These are phyloP conservation scores for Bradypodion ventrale DNA, from an alignment of 2,797 vertebrate genomes.

Conservation along the genomic window DNA sequence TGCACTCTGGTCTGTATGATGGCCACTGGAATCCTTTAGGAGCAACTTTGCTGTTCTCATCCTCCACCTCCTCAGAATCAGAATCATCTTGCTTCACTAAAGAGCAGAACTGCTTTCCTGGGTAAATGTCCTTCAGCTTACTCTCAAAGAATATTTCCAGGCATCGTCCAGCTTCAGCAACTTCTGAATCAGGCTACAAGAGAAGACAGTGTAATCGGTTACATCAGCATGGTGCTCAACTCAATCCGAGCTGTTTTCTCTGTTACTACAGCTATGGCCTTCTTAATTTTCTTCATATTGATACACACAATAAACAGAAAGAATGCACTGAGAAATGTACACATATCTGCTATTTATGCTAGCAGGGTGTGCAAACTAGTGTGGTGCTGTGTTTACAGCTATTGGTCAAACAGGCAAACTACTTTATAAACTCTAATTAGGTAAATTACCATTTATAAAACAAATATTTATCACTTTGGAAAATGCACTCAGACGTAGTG, in stretches of 20 bases:
- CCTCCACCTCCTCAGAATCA: conserved; percentile 88
- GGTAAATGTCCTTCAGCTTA: conserved; percentile 88
- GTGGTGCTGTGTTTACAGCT: no score
- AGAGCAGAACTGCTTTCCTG: conserved; percentile 79
- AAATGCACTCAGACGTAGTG: no score
- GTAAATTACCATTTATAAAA: no score
- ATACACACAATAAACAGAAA: not conserved
- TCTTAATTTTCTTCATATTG: not conserved
- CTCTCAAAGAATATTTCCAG: conserved; percentile 88
- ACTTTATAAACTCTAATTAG: no score
- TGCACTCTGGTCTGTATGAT: conserved; percentile 82
- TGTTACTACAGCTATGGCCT: not conserved
- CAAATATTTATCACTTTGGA: no score
- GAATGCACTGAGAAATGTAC: not conserved
- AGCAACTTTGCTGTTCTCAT: conserved; percentile 74
- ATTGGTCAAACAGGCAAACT: no score
- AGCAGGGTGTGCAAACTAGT: no score
- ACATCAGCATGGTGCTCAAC: not conserved
- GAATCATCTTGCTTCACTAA: conserved; percentile 82
- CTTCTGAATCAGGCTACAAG: conserved; percentile 93
- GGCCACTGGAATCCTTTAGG: conserved; percentile 88
- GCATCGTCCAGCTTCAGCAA: conserved; percentile 92
- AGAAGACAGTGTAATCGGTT: conserved; percentile 17
- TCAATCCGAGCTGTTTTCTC: not conserved
- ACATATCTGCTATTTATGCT: no score